phyloP scores from a whole-genome alignment of 2,888 invertebrate species.

The Siphonodentalium dalli region DNA sequence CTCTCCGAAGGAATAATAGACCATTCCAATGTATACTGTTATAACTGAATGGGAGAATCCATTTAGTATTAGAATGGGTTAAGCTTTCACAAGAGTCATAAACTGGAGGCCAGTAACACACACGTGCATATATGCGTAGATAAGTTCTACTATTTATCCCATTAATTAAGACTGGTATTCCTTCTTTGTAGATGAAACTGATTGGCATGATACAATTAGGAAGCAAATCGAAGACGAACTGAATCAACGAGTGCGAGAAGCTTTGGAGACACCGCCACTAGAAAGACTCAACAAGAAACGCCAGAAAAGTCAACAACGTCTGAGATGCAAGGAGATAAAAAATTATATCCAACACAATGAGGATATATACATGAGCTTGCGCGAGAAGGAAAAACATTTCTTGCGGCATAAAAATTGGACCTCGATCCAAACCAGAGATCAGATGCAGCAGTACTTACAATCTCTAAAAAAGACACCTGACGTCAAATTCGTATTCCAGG shows the following conservation, averaged over 20 bases:
- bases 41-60: too few species aligned
- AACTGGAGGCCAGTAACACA: too few species aligned
- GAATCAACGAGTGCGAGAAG: slow-evolving; percentile 57
- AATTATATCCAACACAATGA: slow-evolving; percentile 27
- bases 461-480: slow-evolving; percentile 26
- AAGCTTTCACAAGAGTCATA: too few species aligned
- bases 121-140: too few species aligned
- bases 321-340: slow-evolving; percentile 14
- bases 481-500: slow-evolving; percentile 45
- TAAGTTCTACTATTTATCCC: too few species aligned
- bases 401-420: slow-evolving; percentile 44
- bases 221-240: slow-evolving; percentile 60
- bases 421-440: slow-evolving; percentile 43
- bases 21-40: too few species aligned
- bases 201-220: slow-evolving; percentile 54
- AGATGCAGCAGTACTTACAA: slow-evolving; percentile 34
- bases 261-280: slow-evolving; percentile 60
- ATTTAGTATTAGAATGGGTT: too few species aligned
- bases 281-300: slow-evolving; percentile 38
- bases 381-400: slow-evolving; percentile 44
- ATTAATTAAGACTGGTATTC: too few species aligned
- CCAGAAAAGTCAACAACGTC: slow-evolving; percentile 14
- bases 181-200: slow-evolving; percentile 48
- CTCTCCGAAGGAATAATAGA: too few species aligned
- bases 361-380: slow-evolving; percentile 43